Conservation (phyloP, 1,140 invertebrate genomes). For the Hylyphantes graminicola region DNA sequence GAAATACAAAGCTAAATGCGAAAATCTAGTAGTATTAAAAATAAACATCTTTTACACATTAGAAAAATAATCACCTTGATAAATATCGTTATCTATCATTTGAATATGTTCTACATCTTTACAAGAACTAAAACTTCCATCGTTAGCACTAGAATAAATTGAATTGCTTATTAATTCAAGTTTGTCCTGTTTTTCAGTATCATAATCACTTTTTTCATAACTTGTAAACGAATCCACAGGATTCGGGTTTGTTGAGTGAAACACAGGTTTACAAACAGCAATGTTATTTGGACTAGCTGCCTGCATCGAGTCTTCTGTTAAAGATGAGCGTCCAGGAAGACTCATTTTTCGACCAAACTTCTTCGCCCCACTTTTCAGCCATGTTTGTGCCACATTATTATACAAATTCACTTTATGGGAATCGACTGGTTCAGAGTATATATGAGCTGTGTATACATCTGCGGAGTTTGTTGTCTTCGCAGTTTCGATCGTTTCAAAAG, state of each 20-base stretch:
- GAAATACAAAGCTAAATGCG: no score
- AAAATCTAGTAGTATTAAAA: no score
- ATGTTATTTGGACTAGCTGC: not conserved
- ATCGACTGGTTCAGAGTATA: constrained; percentile 48
- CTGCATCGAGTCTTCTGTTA: not conserved
- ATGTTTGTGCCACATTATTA: constrained; percentile 17
- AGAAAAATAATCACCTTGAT: constrained; percentile 31
- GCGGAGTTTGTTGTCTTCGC: not conserved
- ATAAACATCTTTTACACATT: not conserved
- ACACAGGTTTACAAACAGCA: not conserved
- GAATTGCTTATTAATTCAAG: constrained; percentile 23
- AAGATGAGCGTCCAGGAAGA: not conserved
- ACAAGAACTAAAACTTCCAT: not conserved
- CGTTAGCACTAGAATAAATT: constrained; percentile 25
- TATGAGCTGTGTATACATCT: constrained; percentile 47
- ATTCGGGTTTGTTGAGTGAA: not conserved
- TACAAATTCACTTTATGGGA: not conserved
- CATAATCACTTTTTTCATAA: not conserved
- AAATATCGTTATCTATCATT: constrained; percentile 45
- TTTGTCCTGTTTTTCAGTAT: not conserved
- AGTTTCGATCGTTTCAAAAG: constrained; percentile 26
- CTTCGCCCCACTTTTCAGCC: constrained; percentile 22
- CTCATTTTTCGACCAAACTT: constrained; percentile 36
- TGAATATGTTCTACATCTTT: not conserved
- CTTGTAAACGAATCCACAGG: not conserved